These are phyloP conservation scores for Anorthoa munda DNA, from an alignment of 2,888 invertebrate genomes.

Conservation along the genomic window DNA sequence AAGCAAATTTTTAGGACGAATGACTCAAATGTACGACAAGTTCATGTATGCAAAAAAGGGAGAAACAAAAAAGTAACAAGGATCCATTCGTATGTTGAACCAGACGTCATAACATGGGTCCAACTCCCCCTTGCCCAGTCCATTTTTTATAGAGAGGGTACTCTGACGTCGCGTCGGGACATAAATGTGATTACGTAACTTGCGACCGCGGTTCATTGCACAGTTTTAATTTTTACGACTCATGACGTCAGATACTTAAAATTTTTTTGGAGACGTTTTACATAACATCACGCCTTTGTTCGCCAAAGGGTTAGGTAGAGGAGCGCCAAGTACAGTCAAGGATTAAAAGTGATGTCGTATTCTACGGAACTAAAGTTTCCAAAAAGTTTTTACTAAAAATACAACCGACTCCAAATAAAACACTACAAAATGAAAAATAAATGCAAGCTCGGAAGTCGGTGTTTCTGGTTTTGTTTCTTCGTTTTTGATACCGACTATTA, in stretches of 20 bases:
- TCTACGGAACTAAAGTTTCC: too few species aligned
- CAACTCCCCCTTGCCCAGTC: slow-evolving; percentile 37
- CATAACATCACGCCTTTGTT: too few species aligned
- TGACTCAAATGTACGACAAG: neutral
- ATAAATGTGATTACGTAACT: slow-evolving; percentile 56
- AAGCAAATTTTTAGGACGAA: neutral
- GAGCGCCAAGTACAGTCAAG: too few species aligned
- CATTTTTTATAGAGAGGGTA: slow-evolving; percentile 48
- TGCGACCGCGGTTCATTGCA: slow-evolving; percentile 46
- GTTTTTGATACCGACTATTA: too few species aligned
- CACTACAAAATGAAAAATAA: too few species aligned
- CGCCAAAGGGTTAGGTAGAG: too few species aligned
- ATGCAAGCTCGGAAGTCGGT: too few species aligned
- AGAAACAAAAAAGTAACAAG: slow-evolving; percentile 10
- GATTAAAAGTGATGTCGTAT: too few species aligned
- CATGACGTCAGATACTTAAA: slow-evolving; percentile 23
- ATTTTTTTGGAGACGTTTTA: neutral
- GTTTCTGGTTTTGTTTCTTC: too few species aligned
- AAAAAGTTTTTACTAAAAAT: too few species aligned
- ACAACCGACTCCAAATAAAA: too few species aligned
- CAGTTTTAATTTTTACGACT: slow-evolving; percentile 56
- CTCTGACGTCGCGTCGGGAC: slow-evolving; percentile 29
- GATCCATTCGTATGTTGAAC: slow-evolving; percentile 18
- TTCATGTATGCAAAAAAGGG: neutral
- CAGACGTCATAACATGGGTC: slow-evolving; percentile 17